Base-by-base conservation (phyloP, 64 coral and sea anemone genomes). In the Trachythela sp. region DNA sequence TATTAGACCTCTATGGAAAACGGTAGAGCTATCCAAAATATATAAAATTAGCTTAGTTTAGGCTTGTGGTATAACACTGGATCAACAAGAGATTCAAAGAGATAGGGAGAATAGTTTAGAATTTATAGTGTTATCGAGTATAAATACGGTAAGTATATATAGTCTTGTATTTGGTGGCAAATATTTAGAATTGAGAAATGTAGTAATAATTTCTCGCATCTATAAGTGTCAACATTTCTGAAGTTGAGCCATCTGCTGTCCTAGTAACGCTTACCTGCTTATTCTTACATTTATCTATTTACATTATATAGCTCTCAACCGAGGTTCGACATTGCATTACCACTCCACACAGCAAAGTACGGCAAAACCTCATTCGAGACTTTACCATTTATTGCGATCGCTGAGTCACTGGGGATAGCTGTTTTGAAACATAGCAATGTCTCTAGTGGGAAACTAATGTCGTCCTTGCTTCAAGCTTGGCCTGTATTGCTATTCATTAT, bases 381-480 rank as follows among this genome's bases (percentile, higher is more conserved):
- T 9, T 39, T 80, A 35, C 33, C 31, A 35, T 80, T 80, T 18
- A 80, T 80, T 38, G 33, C 75, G 14, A 37, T 80, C 9, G 37
- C 75, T 0, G 75, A 80, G 20, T 80, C 75, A 34, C 2, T 80
- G 20, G 75, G 75, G 13, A 39, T 39, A 80, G 75, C 75, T 15
- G 75, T 80, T 4, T 80, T 80, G 17, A 80, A 80, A 80, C 75
- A 39, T 18, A 80, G 75, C 75, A 80, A 80, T 30, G 37, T 80
- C 27, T 80, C 75, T 20, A 35, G 33, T 37, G 75, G 1, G 15
- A 80, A 80, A 35, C 75, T 80, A 35, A 80, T 80, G 75, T 14
- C 34, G 17, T 80, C 75, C 15, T 80, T 80, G 75, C 15, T 80
- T 39, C 75, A 80, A 80, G 75, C 75, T 34, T 80, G 75, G 75